Evolutionary conservation across 2,888 invertebrate genomes (phyloP).

Genomic region (Plebejus anna): DNA sequence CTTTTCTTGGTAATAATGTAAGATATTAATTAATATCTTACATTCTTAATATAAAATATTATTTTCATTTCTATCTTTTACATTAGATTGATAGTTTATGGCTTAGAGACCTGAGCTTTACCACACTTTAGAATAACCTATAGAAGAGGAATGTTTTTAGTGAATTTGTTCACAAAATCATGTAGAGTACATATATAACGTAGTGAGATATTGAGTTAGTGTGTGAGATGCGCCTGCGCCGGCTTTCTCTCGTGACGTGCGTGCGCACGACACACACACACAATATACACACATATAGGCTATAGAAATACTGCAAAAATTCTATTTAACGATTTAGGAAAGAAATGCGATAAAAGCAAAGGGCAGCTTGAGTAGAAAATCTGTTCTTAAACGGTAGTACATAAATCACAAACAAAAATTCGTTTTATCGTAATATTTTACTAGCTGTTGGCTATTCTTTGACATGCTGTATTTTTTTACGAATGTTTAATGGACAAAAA

Average conservation of each 20-base stretch:
- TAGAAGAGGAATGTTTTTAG: too few relatives aligned
- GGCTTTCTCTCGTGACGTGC: conserved; percentile 16
- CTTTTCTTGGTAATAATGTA: not conserved
- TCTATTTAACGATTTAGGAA: not conserved
- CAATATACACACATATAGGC: not conserved
- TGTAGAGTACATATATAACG: not conserved
- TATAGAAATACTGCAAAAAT: not conserved
- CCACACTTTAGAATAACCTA: not conserved
- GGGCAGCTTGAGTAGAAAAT: not conserved
- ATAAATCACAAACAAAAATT: too few relatives aligned
- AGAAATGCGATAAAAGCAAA: too few relatives aligned
- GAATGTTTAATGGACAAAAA: too few relatives aligned
- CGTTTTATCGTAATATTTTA: too few relatives aligned
- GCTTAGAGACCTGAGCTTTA: not conserved
- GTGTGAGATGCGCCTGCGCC: conserved; percentile 4
- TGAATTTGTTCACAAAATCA: not conserved
- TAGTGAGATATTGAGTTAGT: not conserved
- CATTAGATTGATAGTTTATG: not conserved
- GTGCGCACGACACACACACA: not conserved
- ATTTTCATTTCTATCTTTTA: not conserved
- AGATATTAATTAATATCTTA: too few relatives aligned
- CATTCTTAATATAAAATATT: not conserved
- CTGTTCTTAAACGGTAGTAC: too few relatives aligned
- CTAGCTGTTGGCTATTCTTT: too few relatives aligned
- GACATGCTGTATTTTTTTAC: too few relatives aligned